A percentile compares a stretch with the other conserved stretches of the same genome.
Evolutionary conservation across 2,113 vertebrate species (phyloP).

Genomic region (Cepphus grylle): DNA sequence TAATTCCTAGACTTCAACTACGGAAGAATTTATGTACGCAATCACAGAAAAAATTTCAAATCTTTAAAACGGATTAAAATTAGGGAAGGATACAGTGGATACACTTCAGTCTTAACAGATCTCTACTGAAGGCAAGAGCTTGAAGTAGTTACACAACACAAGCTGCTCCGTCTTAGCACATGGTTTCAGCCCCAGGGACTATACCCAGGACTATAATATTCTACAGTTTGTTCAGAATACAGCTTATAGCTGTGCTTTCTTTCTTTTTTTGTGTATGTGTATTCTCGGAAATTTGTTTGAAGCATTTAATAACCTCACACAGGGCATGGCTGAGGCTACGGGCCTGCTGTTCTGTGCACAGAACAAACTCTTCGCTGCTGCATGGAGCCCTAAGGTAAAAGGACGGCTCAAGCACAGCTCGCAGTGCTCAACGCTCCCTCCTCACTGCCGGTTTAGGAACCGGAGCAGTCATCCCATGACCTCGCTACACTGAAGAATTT

Average conservation of each 20-base stretch:
- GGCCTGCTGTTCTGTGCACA: neutral
- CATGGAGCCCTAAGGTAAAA: neutral
- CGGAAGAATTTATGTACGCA: neutral
- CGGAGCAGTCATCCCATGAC: neutral
- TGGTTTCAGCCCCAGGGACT: neutral
- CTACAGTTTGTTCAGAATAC: neutral
- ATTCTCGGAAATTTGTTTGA: neutral
- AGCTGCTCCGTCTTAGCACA: neutral
- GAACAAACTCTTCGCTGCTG: neutral
- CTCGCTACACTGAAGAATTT: neutral
- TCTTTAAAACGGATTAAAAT: conserved; percentile 18
- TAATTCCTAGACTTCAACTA: neutral
- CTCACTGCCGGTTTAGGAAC: neutral
- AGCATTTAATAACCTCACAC: neutral
- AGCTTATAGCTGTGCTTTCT: neutral
- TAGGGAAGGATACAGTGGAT: neutral
- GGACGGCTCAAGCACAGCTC: neutral
- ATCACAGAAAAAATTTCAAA: neutral
- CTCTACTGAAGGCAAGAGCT: neutral
- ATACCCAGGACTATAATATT: neutral
- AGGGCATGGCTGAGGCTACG: neutral
- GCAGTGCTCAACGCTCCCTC: neutral
- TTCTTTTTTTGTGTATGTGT: neutral
- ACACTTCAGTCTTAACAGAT: neutral
- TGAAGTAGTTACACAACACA: conserved; percentile 11